Conservation (phyloP, 2,888 invertebrate genomes). For the Apotomis capreana region DNA sequence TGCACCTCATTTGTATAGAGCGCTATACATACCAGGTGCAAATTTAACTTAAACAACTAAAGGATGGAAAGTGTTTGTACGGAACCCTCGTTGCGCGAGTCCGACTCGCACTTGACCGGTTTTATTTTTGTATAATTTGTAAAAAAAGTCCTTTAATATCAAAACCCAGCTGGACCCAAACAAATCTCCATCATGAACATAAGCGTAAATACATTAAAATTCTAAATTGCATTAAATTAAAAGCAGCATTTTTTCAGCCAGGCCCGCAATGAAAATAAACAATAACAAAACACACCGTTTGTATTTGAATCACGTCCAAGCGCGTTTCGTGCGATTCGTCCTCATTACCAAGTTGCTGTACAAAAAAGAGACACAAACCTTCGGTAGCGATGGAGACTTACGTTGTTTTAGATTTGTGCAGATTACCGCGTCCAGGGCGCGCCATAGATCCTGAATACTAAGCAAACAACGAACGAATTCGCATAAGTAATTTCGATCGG, state of each 20-base stretch:
- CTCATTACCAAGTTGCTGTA: neutral
- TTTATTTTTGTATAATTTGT: too few relatives aligned
- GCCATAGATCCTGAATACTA: conserved; percentile 20
- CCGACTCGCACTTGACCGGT: too few relatives aligned
- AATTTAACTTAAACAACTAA: too few relatives aligned
- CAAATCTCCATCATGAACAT: conserved; percentile 7
- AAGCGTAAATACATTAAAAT: conserved; percentile 17
- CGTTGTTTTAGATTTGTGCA: neutral
- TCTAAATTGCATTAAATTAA: conserved; percentile 20
- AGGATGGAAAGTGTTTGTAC: too few relatives aligned
- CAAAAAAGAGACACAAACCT: neutral
- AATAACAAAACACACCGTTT: conserved; percentile 14
- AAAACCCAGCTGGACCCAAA: neutral
- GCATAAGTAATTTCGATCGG: conserved; percentile 20
- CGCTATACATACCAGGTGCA: too few relatives aligned
- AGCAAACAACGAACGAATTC: conserved; percentile 20
- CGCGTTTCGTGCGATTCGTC: conserved; percentile 11
- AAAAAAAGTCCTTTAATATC: neutral
- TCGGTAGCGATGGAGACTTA: neutral
- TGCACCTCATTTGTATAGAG: too few relatives aligned
- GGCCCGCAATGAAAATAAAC: conserved; percentile 13
- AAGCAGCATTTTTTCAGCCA: neutral
- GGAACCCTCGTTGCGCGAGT: too few relatives aligned
- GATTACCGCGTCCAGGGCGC: conserved; percentile 25
- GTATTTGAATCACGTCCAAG: conserved; percentile 16